Conservation (phyloP, 2,113 vertebrate genomes). For the Bambusicola thoracicus region DNA sequence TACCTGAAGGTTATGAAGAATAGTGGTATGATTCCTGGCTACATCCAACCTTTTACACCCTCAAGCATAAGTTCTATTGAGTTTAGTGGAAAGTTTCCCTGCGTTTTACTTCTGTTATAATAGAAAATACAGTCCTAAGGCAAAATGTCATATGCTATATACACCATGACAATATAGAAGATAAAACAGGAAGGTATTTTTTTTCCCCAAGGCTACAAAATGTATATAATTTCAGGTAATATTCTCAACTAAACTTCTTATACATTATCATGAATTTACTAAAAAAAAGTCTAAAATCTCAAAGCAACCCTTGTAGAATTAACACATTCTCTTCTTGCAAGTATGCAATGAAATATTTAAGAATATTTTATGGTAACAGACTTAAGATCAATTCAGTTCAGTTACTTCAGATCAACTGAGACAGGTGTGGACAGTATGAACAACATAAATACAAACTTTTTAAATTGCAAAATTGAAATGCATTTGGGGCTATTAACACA, state of each 20-base stretch:
- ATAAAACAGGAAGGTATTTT: neutral
- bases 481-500: neutral
- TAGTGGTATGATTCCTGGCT: neutral
- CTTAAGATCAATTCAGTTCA: neutral
- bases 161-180: neutral
- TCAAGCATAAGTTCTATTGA: neutral
- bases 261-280: neutral
- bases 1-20: slow-evolving; percentile 9
- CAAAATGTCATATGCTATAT: neutral
- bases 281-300: neutral
- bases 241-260: neutral
- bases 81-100: neutral
- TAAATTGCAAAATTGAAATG: neutral
- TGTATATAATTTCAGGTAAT: neutral
- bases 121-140: neutral
- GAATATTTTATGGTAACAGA: no score
- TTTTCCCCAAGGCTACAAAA: neutral
- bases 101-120: neutral
- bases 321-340: neutral
- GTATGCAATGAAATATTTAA: neutral
- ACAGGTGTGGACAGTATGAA: neutral
- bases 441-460: neutral
- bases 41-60: neutral
- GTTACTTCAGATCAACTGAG: accelerated
- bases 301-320: neutral